Evolutionary conservation across 2,888 invertebrate species (phyloP).

Genomic region (Antheraea assamensis): DNA sequence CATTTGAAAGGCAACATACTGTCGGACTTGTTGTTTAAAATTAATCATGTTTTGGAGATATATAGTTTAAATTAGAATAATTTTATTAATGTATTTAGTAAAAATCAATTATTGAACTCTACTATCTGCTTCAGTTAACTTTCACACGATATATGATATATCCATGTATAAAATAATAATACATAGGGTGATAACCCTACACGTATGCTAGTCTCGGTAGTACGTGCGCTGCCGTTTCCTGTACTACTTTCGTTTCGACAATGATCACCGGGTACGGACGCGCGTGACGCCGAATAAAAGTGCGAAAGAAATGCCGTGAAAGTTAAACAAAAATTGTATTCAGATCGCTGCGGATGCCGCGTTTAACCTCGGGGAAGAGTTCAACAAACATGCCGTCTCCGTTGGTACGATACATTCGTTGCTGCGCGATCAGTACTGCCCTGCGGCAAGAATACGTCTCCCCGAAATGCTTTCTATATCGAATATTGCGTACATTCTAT

Average conservation of each 20-base stretch:
- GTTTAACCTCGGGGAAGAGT: neutral
- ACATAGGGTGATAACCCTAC: conserved; percentile 4
- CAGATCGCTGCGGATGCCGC: conserved; percentile 4
- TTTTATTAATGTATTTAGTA: no score
- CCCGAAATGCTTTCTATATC: neutral
- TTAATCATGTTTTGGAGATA: no score
- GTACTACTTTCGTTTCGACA: conserved; percentile 33
- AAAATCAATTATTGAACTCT: neutral
- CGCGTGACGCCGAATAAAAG: conserved; percentile 34
- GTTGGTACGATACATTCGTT: neutral
- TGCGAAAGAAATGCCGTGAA: conserved; percentile 17
- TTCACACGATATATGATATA: neutral
- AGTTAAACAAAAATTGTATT: conserved; percentile 12
- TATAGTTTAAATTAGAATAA: no score
- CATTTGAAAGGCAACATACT: neutral
- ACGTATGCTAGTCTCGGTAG: conserved; percentile 21
- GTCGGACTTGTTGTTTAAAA: neutral
- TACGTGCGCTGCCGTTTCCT: conserved; percentile 38
- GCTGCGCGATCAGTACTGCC: no score
- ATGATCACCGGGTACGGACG: conserved; percentile 27
- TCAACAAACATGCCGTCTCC: neutral
- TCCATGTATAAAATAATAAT: neutral
- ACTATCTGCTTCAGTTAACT: neutral
- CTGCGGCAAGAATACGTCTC: no score
- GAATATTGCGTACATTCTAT: neutral